phyloP scores from a whole-genome alignment of 2,797 vertebrate species.

The Tragelaphus eurycerus region DNA sequence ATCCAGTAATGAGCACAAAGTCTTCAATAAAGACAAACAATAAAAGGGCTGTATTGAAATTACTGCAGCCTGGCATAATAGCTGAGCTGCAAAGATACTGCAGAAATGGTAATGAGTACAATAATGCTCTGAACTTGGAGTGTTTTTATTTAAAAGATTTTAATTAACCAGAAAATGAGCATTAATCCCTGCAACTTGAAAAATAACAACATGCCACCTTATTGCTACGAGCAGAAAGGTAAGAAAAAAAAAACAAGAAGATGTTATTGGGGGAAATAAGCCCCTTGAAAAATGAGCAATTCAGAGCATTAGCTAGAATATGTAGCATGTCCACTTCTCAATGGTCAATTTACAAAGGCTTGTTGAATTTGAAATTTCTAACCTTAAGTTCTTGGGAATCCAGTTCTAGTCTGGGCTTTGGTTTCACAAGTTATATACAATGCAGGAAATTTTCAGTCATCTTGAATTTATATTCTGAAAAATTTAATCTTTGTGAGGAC shows the following conservation, averaged over 20 bases:
- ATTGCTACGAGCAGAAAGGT: slow-evolving; percentile 43
- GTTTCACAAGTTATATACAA: not conserved
- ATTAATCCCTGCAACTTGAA: slow-evolving; percentile 73
- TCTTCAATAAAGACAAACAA: slow-evolving; percentile 81
- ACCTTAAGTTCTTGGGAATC: not conserved
- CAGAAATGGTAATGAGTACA: slow-evolving; percentile 73
- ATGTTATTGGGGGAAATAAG: not conserved
- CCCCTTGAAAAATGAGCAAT: slow-evolving; percentile 1
- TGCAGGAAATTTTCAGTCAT: not conserved
- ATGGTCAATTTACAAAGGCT: not conserved
- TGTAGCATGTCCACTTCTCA: not conserved
- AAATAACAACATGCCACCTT: slow-evolving; percentile 74
- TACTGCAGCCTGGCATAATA: slow-evolving; percentile 55
- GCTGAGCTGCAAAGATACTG: slow-evolving; percentile 55
- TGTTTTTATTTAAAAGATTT: slow-evolving; percentile 77
- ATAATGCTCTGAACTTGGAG: slow-evolving; percentile 68
- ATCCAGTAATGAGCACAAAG: slow-evolving; percentile 87
- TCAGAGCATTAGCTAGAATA: not conserved
- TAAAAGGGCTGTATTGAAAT: slow-evolving; percentile 66
- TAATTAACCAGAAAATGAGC: slow-evolving; percentile 79
- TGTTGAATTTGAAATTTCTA: not conserved
- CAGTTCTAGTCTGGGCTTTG: not conserved
- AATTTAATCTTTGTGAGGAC: not conserved
- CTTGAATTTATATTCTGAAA: slow-evolving; percentile 7
- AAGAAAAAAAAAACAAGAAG: slow-evolving; percentile 42